Base-by-base conservation (phyloP, 2,888 invertebrate species). In the Caenorhabditis sulstoni region DNA sequence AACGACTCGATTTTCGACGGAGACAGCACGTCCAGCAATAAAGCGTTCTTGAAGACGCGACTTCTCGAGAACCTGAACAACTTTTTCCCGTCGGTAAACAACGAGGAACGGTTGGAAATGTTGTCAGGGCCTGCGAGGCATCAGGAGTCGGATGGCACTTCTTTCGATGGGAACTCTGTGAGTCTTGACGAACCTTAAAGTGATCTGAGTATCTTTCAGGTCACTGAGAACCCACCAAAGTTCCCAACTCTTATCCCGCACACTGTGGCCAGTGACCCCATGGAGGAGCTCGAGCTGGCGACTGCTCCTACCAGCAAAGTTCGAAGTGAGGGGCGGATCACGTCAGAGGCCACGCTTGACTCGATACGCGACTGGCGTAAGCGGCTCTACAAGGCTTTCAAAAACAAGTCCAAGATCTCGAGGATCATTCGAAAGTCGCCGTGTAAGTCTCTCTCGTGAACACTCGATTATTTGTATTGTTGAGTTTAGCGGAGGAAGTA, bases 361-460 rank as follows among this genome's bases (percentile, higher is more conserved):
- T 77, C 83, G 0, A 86, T 88, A 16, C 67, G 86, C 55, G 80
- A 85, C 22, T 88, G 87, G 87, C 50, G 88, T 29, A 81, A 81
- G n/a, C 52, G 84, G 20, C 74, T 88, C 23, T 87, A 88, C 74
- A 87, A 85, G 70, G 85, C 85, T 0, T 87, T 84, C 67, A 85
- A 86, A 14, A 74, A 82, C 62, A 53, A 71, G 9, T 52, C 75
- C 5, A 65, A 70, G 41, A 66, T 78, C 9, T 64, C 61, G 8
- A 66, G 65, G 52, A 80, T 68, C 20, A 65, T 80, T 16, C 50
- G 55, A 16, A 79, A 68, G 41, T 59, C 62, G n/a, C 52, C 64
- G 22, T 11, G 76, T 76, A 20, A 47, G 66, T 64, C 14, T 2
- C 7, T 11, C 41, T 14, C 11, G 41, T 8, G 14, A 11, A 3